Evolutionary conservation across 2,113 vertebrate genomes (phyloP).

Genomic region (Larimichthys crocea): DNA sequence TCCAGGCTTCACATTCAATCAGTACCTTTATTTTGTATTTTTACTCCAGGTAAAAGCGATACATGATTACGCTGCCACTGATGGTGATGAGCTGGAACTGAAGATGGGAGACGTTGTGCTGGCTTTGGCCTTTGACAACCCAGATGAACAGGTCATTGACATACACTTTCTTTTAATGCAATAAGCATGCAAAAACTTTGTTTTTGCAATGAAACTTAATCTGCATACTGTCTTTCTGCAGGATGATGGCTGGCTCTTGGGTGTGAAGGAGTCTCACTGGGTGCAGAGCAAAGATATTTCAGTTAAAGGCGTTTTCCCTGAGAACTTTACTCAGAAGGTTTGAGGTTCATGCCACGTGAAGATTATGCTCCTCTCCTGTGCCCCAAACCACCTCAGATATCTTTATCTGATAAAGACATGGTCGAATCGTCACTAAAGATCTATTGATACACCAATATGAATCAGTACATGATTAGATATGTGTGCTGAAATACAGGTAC

Average conservation of each 20-base stretch:
- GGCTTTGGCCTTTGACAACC: constrained; percentile 92
- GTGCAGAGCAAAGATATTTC: constrained; percentile 90
- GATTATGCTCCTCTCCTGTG: not conserved
- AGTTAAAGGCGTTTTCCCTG: constrained; percentile 93
- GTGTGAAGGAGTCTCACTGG: constrained; percentile 94
- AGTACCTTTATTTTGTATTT: not conserved
- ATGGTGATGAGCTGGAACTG: constrained; percentile 93
- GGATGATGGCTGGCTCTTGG: constrained; percentile 98
- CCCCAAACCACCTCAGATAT: not conserved
- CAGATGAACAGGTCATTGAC: constrained; percentile 91
- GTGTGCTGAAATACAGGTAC: not conserved
- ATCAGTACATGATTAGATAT: constrained; percentile 7
- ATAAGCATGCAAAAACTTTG: too few relatives aligned
- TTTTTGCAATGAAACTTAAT: not conserved
- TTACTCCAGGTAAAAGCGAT: constrained; percentile 89
- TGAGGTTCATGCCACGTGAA: constrained; percentile 76
- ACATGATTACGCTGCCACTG: constrained; percentile 93
- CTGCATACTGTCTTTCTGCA: constrained; percentile 67
- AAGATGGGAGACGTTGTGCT: constrained; percentile 91
- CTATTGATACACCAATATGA: constrained; percentile 6
- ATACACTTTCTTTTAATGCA: not conserved
- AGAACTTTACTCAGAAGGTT: constrained; percentile 96
- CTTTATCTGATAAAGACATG: constrained; percentile 1
- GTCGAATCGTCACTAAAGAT: not conserved
- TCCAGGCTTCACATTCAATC: not conserved